phyloP scores from a whole-genome alignment of 2,888 invertebrate species.

The Lepidochitona cinerea region DNA sequence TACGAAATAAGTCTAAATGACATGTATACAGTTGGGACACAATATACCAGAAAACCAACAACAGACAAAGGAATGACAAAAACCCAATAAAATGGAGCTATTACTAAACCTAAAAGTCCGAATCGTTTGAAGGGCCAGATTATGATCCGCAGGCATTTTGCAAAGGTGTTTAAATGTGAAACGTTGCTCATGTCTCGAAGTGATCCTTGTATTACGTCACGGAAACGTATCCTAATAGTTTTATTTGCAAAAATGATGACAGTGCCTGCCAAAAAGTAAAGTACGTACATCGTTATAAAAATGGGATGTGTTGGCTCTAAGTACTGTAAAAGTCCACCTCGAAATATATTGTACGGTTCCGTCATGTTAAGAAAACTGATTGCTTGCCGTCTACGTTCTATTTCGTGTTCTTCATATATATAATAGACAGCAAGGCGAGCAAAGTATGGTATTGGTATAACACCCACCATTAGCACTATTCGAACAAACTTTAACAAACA shows the following conservation, averaged over 20 bases:
- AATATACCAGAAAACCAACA: constrained; percentile 54
- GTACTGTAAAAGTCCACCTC: constrained; percentile 60
- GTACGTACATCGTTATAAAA: constrained; percentile 57
- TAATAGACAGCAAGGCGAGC: constrained; percentile 61
- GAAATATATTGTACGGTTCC: constrained; percentile 48
- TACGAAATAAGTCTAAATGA: constrained; percentile 60
- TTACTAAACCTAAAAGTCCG: constrained; percentile 57
- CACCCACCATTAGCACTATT: constrained; percentile 44
- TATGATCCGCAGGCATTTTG: constrained; percentile 53
- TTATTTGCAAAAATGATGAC: constrained; percentile 51
- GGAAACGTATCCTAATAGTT: constrained; percentile 39
- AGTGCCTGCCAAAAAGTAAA: constrained; percentile 56
- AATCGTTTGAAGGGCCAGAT: constrained; percentile 64
- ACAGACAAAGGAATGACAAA: constrained; percentile 50
- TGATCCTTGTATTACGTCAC: constrained; percentile 50
- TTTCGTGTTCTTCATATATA: constrained; percentile 58
- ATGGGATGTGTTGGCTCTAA: constrained; percentile 60
- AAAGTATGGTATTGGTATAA: constrained; percentile 64
- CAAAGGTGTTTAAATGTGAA: constrained; percentile 57
- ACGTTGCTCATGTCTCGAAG: constrained; percentile 62
- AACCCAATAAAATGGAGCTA: constrained; percentile 54
- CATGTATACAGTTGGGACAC: constrained; percentile 62
- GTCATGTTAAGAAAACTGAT: constrained; percentile 38
- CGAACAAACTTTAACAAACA: constrained; percentile 51
- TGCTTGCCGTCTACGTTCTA: constrained; percentile 40